phyloP scores from a whole-genome alignment of 2,888 invertebrate species.

The Heterodera filipjevi region DNA sequence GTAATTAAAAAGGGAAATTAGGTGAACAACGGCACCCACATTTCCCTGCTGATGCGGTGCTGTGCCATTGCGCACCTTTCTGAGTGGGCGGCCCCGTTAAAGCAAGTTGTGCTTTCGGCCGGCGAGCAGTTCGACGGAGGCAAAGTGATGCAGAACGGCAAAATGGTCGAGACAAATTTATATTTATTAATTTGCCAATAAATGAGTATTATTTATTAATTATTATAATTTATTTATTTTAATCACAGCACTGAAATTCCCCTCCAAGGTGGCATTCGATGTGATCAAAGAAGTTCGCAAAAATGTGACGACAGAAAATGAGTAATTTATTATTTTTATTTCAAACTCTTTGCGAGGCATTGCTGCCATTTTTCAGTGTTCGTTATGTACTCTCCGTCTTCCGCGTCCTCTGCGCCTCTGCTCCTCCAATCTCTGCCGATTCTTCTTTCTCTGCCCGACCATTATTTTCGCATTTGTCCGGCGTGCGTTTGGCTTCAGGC shows the following conservation, averaged over 20 bases:
- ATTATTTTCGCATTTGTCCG: background rate
- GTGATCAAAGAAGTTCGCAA: conserved; percentile 61
- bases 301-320: conserved; percentile 52
- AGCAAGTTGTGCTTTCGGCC: conserved; percentile 51
- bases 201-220: too few species aligned
- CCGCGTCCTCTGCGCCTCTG: conserved; percentile 5
- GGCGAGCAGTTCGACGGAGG: conserved; percentile 50
- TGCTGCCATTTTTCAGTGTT: conserved; percentile 2
- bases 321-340: conserved; percentile 35
- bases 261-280: conserved; percentile 53
- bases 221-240: too few species aligned
- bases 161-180: background rate
- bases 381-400: conserved; percentile 11
- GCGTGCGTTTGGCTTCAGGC: background rate
- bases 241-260: too few species aligned
- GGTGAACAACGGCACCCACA: conserved; percentile 58
- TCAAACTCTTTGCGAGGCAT: background rate
- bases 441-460: background rate
- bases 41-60: conserved; percentile 55
- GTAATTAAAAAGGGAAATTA: background rate
- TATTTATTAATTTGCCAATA: background rate
- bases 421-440: background rate
- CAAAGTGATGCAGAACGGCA: conserved; percentile 26
- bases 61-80: conserved; percentile 46
- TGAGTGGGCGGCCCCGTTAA: conserved; percentile 44